phyloP scores from a whole-genome alignment of 2,113 vertebrate genomes.

The Empidonax traillii region DNA sequence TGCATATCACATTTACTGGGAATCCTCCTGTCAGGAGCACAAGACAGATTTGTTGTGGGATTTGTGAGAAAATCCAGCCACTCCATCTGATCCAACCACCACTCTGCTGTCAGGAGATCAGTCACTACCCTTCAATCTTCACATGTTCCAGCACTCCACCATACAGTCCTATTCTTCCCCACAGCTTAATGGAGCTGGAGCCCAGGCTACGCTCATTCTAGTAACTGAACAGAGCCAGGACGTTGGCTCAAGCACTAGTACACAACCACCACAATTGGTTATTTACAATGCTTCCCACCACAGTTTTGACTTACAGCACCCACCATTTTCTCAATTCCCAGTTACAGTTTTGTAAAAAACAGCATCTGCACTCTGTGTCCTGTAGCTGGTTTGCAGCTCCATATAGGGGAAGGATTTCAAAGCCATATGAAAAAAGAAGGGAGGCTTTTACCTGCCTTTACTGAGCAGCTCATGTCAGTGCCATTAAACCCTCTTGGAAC shows the following conservation, averaged over 20 bases:
- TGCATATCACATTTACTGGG: neutral
- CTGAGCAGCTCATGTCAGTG: neutral
- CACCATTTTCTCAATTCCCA: neutral
- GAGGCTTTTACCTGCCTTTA: neutral
- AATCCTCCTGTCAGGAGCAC: neutral
- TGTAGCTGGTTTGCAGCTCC: neutral
- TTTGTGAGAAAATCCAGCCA: neutral
- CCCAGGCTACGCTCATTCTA: neutral
- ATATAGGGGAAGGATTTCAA: neutral
- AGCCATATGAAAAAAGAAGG: neutral
- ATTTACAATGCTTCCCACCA: neutral
- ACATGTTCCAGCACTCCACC: neutral
- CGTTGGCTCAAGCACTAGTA: neutral
- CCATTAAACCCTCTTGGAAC: neutral
- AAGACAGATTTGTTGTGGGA: neutral
- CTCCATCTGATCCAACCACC: neutral
- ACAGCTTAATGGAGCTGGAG: neutral
- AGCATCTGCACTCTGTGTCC: neutral
- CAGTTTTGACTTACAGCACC: neutral
- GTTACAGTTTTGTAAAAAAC: neutral
- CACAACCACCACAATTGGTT: accelerated
- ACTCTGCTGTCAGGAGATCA: neutral
- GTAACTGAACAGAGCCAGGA: neutral
- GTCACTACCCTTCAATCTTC: neutral
- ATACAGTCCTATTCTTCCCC: neutral